phyloP scores from a whole-genome alignment of 2,113 vertebrate species.

The Rhizomys pruinosus region DNA sequence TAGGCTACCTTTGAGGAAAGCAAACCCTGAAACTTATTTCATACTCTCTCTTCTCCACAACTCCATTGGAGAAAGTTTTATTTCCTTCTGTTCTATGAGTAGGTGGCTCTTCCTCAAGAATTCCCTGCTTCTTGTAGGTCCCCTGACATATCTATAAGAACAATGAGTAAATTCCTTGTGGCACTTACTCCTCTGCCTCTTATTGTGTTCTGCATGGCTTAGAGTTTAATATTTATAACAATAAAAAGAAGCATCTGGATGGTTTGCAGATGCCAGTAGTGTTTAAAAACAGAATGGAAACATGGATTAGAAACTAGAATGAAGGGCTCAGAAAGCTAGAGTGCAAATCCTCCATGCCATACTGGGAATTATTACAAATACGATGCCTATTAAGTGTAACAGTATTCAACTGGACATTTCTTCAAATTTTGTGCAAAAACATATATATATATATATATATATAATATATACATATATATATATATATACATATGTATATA shows the following conservation, averaged over 20 bases:
- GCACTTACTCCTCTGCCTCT: conserved; percentile 34
- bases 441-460: not conserved
- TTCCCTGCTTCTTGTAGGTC: not conserved
- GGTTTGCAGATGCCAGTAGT: conserved; percentile 58
- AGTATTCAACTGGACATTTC: not conserved
- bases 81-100: conserved; percentile 1
- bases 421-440: not conserved
- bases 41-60: conserved; percentile 14
- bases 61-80: conserved; percentile 23
- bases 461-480: not conserved
- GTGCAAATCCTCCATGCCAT: not conserved
- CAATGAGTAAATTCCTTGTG: conserved; percentile 55
- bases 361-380: not conserved
- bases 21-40: not conserved
- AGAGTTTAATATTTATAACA: conserved; percentile 59
- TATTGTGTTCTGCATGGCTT: conserved; percentile 43
- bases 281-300: conserved; percentile 37
- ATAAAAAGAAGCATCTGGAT: conserved; percentile 17
- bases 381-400: not conserved
- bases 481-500: not conserved
- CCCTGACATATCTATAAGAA: conserved; percentile 32
- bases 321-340: conserved; percentile 2
- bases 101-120: conserved; percentile 45
- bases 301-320: conserved; percentile 15
- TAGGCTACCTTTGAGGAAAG: not conserved